Percentiles rank a stretch among this genome's conserved stretches.
Evolutionary conservation across 2,113 vertebrate genomes (phyloP).

Genomic region (Epinephelus lanceolatus): DNA sequence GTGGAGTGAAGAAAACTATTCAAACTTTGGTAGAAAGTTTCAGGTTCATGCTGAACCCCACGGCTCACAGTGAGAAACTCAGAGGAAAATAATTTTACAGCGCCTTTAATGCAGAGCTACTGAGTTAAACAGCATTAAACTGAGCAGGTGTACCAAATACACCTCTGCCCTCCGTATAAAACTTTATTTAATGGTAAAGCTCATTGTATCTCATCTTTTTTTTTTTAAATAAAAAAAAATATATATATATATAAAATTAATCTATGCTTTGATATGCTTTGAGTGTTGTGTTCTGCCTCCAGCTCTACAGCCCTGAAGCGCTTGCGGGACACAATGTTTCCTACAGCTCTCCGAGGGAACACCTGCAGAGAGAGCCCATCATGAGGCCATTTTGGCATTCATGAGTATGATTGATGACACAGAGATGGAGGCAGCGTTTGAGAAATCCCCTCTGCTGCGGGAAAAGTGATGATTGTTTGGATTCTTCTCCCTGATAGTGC

Average conservation of each 20-base stretch:
- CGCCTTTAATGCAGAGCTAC: background rate
- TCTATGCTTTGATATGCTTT: conserved; percentile 35
- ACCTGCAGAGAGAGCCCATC: conserved; percentile 81
- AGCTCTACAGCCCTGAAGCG: conserved; percentile 60
- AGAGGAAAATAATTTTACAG: background rate
- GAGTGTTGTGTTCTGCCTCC: conserved; percentile 50
- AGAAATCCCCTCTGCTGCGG: conserved; percentile 66
- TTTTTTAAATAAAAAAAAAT: background rate
- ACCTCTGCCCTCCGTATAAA: background rate
- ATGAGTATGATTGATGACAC: conserved; percentile 84
- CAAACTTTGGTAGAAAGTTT: background rate
- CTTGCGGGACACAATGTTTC: conserved; percentile 70
- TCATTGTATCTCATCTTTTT: background rate
- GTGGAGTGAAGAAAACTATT: background rate
- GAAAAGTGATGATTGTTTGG: conserved; percentile 69
- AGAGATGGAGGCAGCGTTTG: conserved; percentile 62
- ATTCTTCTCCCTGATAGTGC: conserved; percentile 43
- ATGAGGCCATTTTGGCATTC: conserved; percentile 83
- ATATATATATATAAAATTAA: conserved; percentile 26
- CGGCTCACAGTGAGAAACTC: background rate
- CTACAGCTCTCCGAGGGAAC: conserved; percentile 79
- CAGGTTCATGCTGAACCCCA: background rate
- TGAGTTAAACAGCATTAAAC: background rate
- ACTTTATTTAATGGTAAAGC: background rate
- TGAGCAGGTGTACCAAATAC: background rate